These are phyloP conservation scores for Listronotus oregonensis DNA, from an alignment of 1,140 invertebrate genomes.

Conservation along the genomic window DNA sequence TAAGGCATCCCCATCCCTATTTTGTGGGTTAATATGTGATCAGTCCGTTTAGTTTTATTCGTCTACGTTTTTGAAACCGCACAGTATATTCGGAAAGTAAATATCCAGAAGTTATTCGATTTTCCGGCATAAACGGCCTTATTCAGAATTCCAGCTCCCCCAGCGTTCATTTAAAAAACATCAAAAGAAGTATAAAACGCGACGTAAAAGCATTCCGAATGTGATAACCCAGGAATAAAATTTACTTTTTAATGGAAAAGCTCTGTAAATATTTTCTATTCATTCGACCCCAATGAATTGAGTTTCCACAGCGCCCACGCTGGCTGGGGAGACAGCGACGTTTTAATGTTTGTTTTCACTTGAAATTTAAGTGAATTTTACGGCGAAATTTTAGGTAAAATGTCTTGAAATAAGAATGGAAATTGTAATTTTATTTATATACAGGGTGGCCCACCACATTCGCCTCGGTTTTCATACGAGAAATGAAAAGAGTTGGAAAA, in stretches of 20 bases:
- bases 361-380: constrained; percentile 10
- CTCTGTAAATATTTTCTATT: constrained; percentile 39
- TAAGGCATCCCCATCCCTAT: too few relatives aligned
- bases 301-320: neutral
- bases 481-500: too few relatives aligned
- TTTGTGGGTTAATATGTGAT: too few relatives aligned
- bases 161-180: constrained; percentile 38
- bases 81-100: constrained; percentile 23
- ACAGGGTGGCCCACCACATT: too few relatives aligned
- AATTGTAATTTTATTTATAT: too few relatives aligned
- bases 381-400: neutral
- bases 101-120: constrained; percentile 40
- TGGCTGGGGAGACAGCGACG: neutral
- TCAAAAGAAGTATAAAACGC: constrained; percentile 39
- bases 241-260: constrained; percentile 40
- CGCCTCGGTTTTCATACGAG: too few relatives aligned
- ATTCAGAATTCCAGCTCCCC: constrained; percentile 34
- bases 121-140: constrained; percentile 35
- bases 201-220: constrained; percentile 19
- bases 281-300: constrained; percentile 22
- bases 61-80: neutral
- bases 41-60: constrained; percentile 1
- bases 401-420: neutral
- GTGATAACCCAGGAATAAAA: constrained; percentile 36
- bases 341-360: constrained; percentile 7